Conservation (phyloP, 2,113 vertebrate genomes). For the Apus apus region DNA sequence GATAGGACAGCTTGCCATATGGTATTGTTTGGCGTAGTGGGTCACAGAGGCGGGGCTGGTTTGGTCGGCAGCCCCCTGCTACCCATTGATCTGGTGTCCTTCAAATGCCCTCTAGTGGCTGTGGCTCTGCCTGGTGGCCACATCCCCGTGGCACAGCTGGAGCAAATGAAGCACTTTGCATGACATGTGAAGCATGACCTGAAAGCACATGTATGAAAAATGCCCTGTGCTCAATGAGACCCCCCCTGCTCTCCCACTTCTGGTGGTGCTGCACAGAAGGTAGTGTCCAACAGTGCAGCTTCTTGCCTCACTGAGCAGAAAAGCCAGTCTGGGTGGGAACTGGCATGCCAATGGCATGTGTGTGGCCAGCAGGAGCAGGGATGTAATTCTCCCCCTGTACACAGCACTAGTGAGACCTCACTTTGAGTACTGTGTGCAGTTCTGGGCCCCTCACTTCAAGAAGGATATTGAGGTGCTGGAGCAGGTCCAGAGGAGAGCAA, state of each 20-base stretch:
- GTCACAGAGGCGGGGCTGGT: background rate
- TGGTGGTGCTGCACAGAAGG: background rate
- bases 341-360: background rate
- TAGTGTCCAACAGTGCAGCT: background rate
- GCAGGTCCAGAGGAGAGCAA: too few species aligned
- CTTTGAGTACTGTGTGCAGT: too few species aligned
- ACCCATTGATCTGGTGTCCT: slow-evolving; percentile 47
- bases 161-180: background rate
- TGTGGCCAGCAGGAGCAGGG: too few species aligned
- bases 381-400: too few species aligned
- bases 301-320: background rate
- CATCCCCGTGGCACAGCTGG: background rate
- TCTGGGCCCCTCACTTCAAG: too few species aligned
- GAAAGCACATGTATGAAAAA: background rate
- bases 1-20: background rate
- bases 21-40: background rate
- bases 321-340: background rate
- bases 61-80: background rate
- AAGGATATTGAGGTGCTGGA: too few species aligned
- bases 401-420: too few species aligned
- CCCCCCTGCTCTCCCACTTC: background rate
- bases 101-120: slow-evolving; percentile 77
- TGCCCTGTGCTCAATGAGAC: background rate
- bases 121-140: background rate
- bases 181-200: background rate